Evolutionary conservation across 2,797 vertebrate genomes (phyloP), one percentile per base, ranked within the genome.

Genomic region (Micropoecilia bifurca): DNA sequence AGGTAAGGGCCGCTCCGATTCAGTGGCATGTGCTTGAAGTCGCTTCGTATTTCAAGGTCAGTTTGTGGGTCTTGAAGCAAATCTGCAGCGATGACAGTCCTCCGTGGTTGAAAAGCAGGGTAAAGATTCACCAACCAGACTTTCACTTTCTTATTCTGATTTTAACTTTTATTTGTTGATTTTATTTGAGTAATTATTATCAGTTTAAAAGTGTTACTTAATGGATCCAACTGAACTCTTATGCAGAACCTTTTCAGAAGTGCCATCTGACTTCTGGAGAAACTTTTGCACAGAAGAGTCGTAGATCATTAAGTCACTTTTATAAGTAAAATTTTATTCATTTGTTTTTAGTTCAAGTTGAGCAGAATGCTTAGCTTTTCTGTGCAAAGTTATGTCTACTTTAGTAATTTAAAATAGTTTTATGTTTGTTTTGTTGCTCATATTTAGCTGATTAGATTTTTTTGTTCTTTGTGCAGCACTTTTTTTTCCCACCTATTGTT

Each of bases 1-100:
- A 75, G 97, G 98, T 99, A 96, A 97, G 97, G 94, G 84, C 43
- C 25, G 33, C 33, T 41, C 30, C 33, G 46, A 36, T 33, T 74
- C 16, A 41, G 36, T 45, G 75, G 5, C 68, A 76, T 76, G 39
- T 33, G 45, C 9, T 55, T 0, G 47, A 9, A n/a, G 13, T 4
- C 18, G 47, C 20, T 20, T 50, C 48, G 8, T 20, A 3, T 50
- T 7, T 22, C 55, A 30, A 28, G 12, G 39, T 81, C 30, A 45
- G 72, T 33, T 9, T 78, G 36, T 57, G 18, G 28, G 20, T 28
- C 25, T 43, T 55, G n/a, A 59, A 45, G 53, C 22, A 43, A 41
- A 43, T 14, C 25, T 4, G 46, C 28, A 22, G 50, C 18, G 22
- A 43, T 2, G 22, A 30, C 28, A 3, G 10, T 57, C 16, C 41